Evolutionary conservation across 2,888 invertebrate genomes (phyloP).

Genomic region (Corythucha ciliata): DNA sequence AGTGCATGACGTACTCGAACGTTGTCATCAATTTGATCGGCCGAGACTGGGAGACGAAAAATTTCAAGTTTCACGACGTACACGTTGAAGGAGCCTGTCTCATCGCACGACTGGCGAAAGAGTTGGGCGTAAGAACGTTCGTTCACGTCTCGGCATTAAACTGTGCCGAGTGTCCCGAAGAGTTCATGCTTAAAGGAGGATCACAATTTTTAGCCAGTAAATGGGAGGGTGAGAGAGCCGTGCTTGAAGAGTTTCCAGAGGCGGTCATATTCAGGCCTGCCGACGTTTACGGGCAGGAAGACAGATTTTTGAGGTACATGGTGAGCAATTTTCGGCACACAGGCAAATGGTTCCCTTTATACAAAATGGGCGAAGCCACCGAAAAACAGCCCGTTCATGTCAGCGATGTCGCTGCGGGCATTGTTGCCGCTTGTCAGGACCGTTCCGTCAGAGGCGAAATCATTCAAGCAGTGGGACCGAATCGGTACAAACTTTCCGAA

Average conservation of each 20-base stretch:
- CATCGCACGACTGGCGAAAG: conserved; percentile 65
- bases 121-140: conserved; percentile 78
- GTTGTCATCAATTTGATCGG: conserved; percentile 94
- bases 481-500: conserved; percentile 66
- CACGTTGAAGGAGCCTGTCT: conserved; percentile 76
- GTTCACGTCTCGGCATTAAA: conserved; percentile 88
- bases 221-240: conserved; percentile 75
- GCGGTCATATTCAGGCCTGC: conserved; percentile 88
- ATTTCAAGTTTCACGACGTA: conserved; percentile 77
- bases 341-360: conserved; percentile 60
- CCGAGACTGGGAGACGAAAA: conserved; percentile 82
- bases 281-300: conserved; percentile 82
- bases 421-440: conserved; percentile 67
- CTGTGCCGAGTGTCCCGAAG: conserved; percentile 56
- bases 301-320: conserved; percentile 63
- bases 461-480: conserved; percentile 82
- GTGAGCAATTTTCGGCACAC: conserved; percentile 55
- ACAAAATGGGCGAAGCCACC: conserved; percentile 72
- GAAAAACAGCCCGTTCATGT: conserved; percentile 86
- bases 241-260: conserved; percentile 86
- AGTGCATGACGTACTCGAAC: conserved; percentile 81
- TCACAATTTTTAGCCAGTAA: conserved; percentile 70
- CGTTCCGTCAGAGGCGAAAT: conserved; percentile 60
- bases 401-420: conserved; percentile 75
- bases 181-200: conserved; percentile 52